Evolutionary conservation across 2,113 vertebrate genomes (phyloP).

Genomic region (Sebastes schlegelii): DNA sequence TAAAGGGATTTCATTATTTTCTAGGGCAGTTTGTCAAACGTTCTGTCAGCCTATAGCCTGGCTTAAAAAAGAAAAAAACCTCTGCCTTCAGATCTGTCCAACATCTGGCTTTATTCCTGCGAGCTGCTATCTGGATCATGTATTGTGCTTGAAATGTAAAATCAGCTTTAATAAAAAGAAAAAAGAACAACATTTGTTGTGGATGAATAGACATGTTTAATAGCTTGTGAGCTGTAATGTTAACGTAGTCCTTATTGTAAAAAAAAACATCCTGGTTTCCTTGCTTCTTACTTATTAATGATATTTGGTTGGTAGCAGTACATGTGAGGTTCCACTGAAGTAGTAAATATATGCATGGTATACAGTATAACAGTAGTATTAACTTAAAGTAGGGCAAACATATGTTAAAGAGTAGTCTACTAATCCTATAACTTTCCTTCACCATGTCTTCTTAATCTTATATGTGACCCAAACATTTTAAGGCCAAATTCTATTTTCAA

Average conservation of each 20-base stretch:
- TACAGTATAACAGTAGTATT: background rate
- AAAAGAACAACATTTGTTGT: background rate
- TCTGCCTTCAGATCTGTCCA: background rate
- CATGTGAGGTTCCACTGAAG: conserved; percentile 11
- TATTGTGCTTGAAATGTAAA: background rate
- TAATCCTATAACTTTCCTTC: background rate
- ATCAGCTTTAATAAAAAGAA: background rate
- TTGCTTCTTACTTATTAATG: conserved; percentile 33
- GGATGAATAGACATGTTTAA: background rate
- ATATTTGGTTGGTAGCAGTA: background rate
- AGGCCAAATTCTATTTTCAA: background rate
- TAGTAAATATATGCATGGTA: conserved; percentile 3
- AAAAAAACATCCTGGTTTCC: background rate
- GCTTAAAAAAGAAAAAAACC: background rate
- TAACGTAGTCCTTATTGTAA: background rate
- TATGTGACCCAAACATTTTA: background rate
- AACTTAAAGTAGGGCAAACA: conserved; percentile 16
- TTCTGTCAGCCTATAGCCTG: background rate
- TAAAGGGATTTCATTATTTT: conserved; percentile 18
- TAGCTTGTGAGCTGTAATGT: background rate
- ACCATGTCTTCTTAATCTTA: background rate
- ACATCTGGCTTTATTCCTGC: background rate
- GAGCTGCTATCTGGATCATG: background rate
- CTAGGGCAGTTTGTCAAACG: conserved; percentile 15
- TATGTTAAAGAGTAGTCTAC: background rate